Evolutionary conservation across 2,888 invertebrate species (phyloP).

Genomic region (Drosophila limbata): DNA sequence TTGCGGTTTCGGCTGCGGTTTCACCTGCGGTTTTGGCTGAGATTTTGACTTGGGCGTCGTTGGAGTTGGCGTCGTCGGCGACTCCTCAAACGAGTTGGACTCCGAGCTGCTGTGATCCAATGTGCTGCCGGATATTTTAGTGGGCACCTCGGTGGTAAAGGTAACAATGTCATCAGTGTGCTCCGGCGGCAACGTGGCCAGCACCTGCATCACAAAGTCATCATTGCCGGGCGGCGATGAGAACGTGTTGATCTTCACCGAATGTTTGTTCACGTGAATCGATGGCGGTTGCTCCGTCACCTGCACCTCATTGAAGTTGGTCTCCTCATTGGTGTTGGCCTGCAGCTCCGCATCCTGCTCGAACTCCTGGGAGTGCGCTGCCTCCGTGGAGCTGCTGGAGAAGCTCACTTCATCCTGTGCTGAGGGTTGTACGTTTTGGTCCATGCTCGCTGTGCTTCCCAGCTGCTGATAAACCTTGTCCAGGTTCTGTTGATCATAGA

Average conservation of each 20-base stretch:
- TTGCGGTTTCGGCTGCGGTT: conserved; percentile 19
- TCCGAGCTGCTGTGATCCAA: conserved; percentile 78
- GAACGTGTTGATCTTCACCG: conserved; percentile 82
- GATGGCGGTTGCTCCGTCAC: conserved; percentile 60
- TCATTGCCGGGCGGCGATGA: conserved; percentile 78
- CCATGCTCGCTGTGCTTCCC: conserved; percentile 51
- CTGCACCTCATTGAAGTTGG: conserved; percentile 48
- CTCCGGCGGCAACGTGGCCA: conserved; percentile 76
- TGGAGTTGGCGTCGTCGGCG: conserved; percentile 30
- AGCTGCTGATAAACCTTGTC: conserved; percentile 79
- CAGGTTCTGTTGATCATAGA: conserved; percentile 70
- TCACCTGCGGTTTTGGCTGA: conserved; percentile 29
- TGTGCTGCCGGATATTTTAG: conserved; percentile 76
- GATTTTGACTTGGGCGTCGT: conserved; percentile 46
- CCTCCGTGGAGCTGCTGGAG: conserved; percentile 57
- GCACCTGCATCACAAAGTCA: conserved; percentile 82
- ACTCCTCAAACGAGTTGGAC: conserved; percentile 80
- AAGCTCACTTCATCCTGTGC: conserved; percentile 25
- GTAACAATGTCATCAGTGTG: conserved; percentile 59
- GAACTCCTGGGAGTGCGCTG: conserved; percentile 64
- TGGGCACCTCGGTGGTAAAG: conserved; percentile 83
- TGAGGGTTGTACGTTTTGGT: conserved; percentile 30
- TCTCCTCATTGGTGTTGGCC: conserved; percentile 43
- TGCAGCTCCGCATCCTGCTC: conserved; percentile 73
- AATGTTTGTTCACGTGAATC: conserved; percentile 80